Conservation (phyloP, 2,888 invertebrate species). For the Tipula confusa region DNA sequence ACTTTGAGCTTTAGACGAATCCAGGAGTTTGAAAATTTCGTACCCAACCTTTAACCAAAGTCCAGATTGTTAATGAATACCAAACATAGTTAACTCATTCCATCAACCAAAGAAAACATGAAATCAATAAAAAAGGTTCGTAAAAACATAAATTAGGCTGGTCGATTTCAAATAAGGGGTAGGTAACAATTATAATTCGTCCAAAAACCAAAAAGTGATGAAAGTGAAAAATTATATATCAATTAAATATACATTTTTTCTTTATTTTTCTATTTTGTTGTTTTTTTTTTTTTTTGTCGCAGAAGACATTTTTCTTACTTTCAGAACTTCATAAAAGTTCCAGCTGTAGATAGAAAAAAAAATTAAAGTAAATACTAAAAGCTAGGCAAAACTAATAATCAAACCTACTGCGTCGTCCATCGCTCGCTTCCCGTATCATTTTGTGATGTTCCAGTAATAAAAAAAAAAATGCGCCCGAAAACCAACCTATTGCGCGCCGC, state of each 20-base stretch:
- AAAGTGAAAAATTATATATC: neutral
- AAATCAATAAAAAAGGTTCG: neutral
- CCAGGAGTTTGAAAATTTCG: too few relatives aligned
- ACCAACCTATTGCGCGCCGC: neutral
- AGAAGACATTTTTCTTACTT: slow-evolving; percentile 20
- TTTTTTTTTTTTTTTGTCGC: slow-evolving; percentile 27
- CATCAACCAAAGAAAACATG: neutral
- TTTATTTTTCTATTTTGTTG: slow-evolving; percentile 28
- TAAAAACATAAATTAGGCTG: neutral
- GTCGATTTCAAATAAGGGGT: slow-evolving; percentile 3
- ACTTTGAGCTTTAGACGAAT: too few relatives aligned
- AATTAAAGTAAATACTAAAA: neutral
- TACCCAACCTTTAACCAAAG: neutral
- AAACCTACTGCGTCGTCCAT: slow-evolving; percentile 16
- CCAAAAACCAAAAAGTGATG: neutral
- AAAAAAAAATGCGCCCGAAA: slow-evolving; percentile 21
- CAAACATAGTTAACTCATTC: neutral
- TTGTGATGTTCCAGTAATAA: slow-evolving; percentile 5
- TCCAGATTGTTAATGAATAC: too few relatives aligned
- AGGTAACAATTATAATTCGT: neutral
- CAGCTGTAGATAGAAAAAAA: slow-evolving; percentile 13
- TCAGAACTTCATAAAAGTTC: slow-evolving; percentile 28
- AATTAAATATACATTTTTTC: neutral
- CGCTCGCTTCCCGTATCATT: slow-evolving; percentile 26
- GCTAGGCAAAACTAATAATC: neutral